These are phyloP conservation scores for Glareola pratincola DNA, from an alignment of 2,113 vertebrate genomes.

Conservation along the genomic window DNA sequence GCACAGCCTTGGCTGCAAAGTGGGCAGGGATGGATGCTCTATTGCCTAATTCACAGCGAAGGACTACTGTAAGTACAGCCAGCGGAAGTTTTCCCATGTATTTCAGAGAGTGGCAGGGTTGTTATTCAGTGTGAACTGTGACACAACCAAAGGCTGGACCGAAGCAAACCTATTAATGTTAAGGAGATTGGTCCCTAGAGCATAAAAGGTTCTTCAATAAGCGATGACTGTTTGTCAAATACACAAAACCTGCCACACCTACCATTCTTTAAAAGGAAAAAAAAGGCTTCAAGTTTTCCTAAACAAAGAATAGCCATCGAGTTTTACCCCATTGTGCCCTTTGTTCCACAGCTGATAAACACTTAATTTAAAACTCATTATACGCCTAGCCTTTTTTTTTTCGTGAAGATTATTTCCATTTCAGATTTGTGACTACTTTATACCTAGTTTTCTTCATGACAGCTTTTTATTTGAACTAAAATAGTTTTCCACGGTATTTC, in stretches of 20 bases:
- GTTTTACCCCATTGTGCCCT: not conserved
- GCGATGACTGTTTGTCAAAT: not conserved
- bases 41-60: not conserved
- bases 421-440: not conserved
- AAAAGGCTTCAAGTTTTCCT: not conserved
- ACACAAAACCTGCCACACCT: not conserved
- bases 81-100: not conserved
- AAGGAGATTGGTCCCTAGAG: not conserved
- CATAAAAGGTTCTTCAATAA: not conserved
- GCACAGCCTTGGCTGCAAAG: not conserved
- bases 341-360: not conserved
- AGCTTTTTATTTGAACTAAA: not conserved
- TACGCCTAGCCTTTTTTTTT: not conserved
- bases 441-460: not conserved
- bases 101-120: not conserved
- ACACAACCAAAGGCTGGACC: not conserved
- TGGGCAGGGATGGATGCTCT: not conserved
- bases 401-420: not conserved
- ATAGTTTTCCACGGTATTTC: not conserved
- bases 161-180: not conserved
- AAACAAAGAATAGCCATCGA: not conserved
- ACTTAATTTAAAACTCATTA: not conserved
- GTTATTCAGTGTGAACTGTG: not conserved
- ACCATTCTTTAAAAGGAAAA: not conserved
- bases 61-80: not conserved